These are phyloP conservation scores for Ceratitis capitata DNA, from an alignment of 1,140 invertebrate species.

Conservation along the genomic window DNA sequence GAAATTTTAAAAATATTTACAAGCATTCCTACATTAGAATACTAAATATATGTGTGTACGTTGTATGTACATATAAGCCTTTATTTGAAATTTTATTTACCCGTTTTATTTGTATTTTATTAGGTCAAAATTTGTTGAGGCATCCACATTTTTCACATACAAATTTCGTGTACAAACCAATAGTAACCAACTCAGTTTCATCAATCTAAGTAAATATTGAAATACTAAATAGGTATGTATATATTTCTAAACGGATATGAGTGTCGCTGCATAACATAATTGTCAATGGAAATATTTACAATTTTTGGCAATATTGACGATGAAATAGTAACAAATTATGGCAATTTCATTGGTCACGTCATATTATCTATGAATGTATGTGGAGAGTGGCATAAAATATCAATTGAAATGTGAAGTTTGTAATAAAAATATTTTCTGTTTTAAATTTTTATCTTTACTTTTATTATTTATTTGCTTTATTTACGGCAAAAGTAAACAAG, in stretches of 20 bases:
- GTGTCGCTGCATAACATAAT: background rate
- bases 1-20: background rate
- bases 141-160: background rate
- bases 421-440: too few relatives aligned
- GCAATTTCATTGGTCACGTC: background rate
- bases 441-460: too few relatives aligned
- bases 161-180: background rate
- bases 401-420: too few relatives aligned
- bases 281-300: background rate
- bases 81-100: background rate
- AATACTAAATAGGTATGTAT: conserved; percentile 27
- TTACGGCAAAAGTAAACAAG: too few relatives aligned
- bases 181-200: background rate
- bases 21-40: background rate
- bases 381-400: background rate
- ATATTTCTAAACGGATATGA: background rate
- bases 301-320: background rate
- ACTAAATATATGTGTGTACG: background rate
- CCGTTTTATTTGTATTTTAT: background rate
- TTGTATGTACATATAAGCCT: background rate
- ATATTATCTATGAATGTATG: background rate
- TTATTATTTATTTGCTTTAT: too few relatives aligned
- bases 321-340: background rate
- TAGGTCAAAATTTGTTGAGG: conserved; percentile 13
- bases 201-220: background rate